These are phyloP conservation scores for Hystrix cristata DNA, from an alignment of 2,113 vertebrate species.

Conservation along the genomic window DNA sequence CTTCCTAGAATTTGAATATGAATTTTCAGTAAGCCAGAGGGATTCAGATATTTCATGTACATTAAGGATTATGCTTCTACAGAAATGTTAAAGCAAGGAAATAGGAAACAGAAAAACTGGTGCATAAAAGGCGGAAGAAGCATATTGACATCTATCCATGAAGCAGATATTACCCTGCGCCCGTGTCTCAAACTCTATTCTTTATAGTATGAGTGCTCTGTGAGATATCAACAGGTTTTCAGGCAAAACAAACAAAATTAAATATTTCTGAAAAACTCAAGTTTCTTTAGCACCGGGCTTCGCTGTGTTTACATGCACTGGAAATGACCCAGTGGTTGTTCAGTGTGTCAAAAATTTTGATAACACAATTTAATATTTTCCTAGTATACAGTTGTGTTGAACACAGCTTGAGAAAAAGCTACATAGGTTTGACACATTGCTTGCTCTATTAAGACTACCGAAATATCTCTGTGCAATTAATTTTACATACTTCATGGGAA, in stretches of 20 bases:
- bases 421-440: background rate
- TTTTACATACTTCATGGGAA: slow-evolving; percentile 17
- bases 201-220: background rate
- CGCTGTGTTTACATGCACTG: background rate
- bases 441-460: background rate
- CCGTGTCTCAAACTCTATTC: background rate
- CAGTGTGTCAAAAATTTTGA: background rate
- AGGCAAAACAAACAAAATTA: slow-evolving; percentile 9
- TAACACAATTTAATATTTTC: background rate
- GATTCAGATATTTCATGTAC: background rate
- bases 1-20: background rate
- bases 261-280: background rate
- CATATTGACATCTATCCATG: background rate
- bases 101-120: background rate
- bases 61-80: background rate
- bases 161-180: background rate
- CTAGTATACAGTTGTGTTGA: background rate
- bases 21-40: background rate
- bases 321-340: background rate
- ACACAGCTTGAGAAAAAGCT: background rate
- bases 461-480: background rate
- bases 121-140: background rate
- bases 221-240: background rate
- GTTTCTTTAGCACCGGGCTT: background rate
- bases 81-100: background rate